These are phyloP conservation scores for Arenaria interpres DNA, from an alignment of 2,113 vertebrate species.

Conservation along the genomic window DNA sequence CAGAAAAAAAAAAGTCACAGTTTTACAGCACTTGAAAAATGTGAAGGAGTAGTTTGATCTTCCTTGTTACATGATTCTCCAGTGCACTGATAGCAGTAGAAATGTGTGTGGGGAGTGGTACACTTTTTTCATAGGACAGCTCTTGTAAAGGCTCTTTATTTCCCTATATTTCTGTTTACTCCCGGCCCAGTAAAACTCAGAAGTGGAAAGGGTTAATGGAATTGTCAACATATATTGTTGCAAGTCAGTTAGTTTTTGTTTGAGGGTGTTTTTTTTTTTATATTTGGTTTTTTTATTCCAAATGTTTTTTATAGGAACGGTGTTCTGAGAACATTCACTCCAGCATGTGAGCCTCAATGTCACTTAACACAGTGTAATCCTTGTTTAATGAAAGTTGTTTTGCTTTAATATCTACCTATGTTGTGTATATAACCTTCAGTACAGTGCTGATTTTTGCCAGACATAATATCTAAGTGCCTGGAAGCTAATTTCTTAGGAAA, in stretches of 20 bases:
- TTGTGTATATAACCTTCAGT: not conserved
- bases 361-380: not conserved
- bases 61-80: not conserved
- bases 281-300: not conserved
- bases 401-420: not conserved
- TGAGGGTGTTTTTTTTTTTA: not conserved
- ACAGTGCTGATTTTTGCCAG: not conserved
- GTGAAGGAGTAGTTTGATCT: not conserved
- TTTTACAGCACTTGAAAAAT: not conserved
- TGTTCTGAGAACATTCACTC: not conserved
- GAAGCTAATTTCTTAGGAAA: not conserved
- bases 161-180: not conserved
- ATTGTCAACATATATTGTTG: not conserved
- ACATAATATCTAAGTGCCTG: not conserved
- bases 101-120: not conserved
- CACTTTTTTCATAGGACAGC: not conserved
- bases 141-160: not conserved
- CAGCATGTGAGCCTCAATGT: rapidly evolving
- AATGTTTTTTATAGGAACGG: not conserved
- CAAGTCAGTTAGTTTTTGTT: not conserved
- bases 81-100: not conserved
- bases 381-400: not conserved
- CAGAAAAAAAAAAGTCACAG: not conserved
- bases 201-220: not conserved
- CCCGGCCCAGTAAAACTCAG: not conserved